phyloP scores from a whole-genome alignment of 30 jellyfish, hydroid and myxozoan species.

The Turritopsis rubra region DNA sequence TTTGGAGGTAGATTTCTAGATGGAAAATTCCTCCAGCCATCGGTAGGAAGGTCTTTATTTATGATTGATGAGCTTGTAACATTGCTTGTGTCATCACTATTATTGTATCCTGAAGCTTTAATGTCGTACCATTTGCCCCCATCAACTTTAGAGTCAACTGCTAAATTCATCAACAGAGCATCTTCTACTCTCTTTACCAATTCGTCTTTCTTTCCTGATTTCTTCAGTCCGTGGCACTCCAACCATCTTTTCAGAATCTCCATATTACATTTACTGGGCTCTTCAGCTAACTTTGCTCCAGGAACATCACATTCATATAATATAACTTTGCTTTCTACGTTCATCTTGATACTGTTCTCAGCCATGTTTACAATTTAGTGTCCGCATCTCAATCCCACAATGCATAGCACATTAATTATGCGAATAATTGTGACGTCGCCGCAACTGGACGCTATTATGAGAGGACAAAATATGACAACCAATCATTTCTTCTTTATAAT shows the following conservation, averaged over 20 bases:
- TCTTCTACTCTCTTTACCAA: constrained; percentile 1
- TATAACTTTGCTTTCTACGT: not conserved
- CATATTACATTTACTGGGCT: constrained; percentile 16
- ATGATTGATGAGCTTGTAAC: too few species aligned
- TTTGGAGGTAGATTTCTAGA: not conserved
- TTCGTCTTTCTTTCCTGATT: constrained; percentile 14
- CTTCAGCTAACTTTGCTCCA: constrained; percentile 28
- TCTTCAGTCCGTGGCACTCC: constrained; percentile 25
- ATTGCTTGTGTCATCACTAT: not conserved
- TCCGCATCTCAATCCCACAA: not conserved
- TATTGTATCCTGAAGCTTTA: not conserved
- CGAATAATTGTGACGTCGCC: constrained; percentile 3
- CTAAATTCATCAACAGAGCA: constrained; percentile 5
- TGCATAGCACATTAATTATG: not conserved
- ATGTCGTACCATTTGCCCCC: constrained; percentile 28
- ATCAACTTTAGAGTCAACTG: constrained; percentile 19
- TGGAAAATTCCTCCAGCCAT: not conserved
- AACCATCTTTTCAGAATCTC: constrained; percentile 6
- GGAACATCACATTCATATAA: constrained; percentile 39
- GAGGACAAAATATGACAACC: too few species aligned
- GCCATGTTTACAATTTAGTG: not conserved
- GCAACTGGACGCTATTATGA: not conserved
- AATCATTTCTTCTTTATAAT: too few species aligned
- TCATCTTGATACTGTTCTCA: not conserved
- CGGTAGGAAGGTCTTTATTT: not conserved